A percentile compares a stretch with the other conserved stretches of the same genome.
phyloP scores from a whole-genome alignment of 2,888 invertebrate species.

The Aphodius granarius region DNA sequence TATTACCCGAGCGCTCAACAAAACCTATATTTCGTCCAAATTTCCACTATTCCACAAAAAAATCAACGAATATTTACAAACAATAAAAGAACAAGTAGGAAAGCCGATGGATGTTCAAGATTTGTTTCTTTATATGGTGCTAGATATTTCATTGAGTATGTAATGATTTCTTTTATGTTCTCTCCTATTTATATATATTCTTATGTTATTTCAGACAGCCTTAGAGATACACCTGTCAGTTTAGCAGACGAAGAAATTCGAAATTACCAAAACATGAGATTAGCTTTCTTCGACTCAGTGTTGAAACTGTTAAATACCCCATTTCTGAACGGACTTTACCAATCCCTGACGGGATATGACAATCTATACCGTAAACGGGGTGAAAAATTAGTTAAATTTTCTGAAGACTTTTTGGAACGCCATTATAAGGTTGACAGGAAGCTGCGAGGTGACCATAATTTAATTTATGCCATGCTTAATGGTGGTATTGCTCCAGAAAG shows the following conservation, averaged over 20 bases:
- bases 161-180: not conserved
- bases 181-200: not conserved
- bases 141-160: not conserved
- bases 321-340: not conserved
- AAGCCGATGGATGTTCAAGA: not conserved
- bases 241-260: not conserved
- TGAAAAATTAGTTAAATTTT: not conserved
- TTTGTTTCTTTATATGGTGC: not conserved
- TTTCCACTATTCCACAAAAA: not conserved
- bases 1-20: not conserved
- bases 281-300: not conserved
- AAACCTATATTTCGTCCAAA: not conserved
- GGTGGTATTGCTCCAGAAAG: not conserved
- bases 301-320: not conserved
- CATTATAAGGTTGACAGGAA: not conserved
- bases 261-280: not conserved
- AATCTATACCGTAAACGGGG: not conserved
- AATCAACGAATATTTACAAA: not conserved
- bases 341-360: not conserved
- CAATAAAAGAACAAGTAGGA: not conserved
- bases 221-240: not conserved
- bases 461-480: slow-evolving; percentile 4
- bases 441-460: not conserved
- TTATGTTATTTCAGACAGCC: not conserved
- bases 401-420: not conserved